Evolutionary conservation across 2,113 vertebrate genomes (phyloP).

Genomic region (Xyliphius kryptos): DNA sequence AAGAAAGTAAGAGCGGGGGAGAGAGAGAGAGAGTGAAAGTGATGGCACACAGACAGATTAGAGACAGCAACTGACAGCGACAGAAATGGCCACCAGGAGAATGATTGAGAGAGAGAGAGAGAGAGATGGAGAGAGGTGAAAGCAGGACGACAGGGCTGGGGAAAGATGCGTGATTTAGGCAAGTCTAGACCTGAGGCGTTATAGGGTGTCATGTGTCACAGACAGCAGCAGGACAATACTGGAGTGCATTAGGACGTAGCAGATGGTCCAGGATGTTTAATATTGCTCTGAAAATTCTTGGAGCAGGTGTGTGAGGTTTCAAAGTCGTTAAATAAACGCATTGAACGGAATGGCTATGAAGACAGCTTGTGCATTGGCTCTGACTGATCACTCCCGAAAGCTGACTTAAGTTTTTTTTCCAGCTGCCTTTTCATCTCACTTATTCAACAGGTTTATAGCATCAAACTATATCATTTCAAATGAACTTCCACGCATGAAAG

Average conservation of each 20-base stretch:
- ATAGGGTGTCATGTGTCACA: conserved; percentile 12
- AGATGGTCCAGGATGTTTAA: conserved; percentile 20
- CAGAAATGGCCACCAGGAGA: conserved; percentile 11
- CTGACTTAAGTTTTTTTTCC: not conserved
- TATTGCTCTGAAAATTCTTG: conserved; percentile 4
- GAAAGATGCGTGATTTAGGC: conserved; percentile 2
- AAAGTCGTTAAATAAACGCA: conserved; percentile 9
- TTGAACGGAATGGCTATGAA: conserved; percentile 1
- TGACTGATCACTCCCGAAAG: conserved; percentile 10
- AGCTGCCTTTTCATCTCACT: not conserved
- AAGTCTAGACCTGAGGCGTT: not conserved
- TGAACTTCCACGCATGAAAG: not conserved
- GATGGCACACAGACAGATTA: conserved; percentile 25
- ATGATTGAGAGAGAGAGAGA: no score
- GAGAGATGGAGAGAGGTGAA: no score
- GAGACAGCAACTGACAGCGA: conserved; percentile 29
- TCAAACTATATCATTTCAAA: not conserved
- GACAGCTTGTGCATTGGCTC: not conserved
- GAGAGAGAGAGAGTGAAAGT: no score
- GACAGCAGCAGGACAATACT: conserved; percentile 9
- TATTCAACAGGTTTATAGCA: not conserved
- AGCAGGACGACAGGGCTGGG: not conserved
- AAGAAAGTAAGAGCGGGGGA: no score
- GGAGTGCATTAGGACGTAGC: not conserved
- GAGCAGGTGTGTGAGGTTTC: conserved; percentile 12